These are phyloP conservation scores for Lithobates pipiens DNA, from an alignment of 2,797 vertebrate species.

Conservation along the genomic window DNA sequence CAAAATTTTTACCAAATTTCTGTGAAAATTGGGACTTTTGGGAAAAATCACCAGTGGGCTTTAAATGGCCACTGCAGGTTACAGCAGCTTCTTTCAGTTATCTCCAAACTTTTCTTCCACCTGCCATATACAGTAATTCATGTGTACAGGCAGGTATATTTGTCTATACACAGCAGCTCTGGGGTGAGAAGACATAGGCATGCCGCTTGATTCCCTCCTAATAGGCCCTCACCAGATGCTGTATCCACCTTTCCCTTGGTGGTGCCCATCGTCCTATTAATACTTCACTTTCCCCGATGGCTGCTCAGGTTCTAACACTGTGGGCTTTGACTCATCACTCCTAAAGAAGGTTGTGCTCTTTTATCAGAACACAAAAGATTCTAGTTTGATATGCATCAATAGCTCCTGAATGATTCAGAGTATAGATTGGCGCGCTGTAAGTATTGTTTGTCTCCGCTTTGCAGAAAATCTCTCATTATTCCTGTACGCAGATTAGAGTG, in stretches of 20 bases:
- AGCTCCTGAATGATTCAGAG: conserved; percentile 10
- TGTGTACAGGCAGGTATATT: too few species aligned
- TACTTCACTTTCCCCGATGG: neutral
- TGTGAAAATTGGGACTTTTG: too few species aligned
- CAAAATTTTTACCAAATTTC: too few species aligned
- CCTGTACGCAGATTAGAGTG: neutral
- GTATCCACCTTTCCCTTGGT: neutral
- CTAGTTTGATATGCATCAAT: neutral
- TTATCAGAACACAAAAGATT: neutral
- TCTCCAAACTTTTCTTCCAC: too few species aligned
- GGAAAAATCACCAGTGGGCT: too few species aligned
- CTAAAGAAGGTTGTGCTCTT: neutral
- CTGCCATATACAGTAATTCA: too few species aligned
- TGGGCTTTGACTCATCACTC: neutral
- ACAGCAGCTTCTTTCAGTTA: too few species aligned
- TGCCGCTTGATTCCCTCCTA: neutral
- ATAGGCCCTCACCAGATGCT: neutral
- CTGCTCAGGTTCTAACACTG: neutral
- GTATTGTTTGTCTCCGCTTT: neutral
- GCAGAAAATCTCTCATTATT: neutral
- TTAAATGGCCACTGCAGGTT: too few species aligned
- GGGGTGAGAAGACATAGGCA: neutral
- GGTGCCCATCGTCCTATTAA: neutral
- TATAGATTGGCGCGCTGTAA: neutral
- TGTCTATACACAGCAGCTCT: too few species aligned